Evolutionary conservation across 2,888 invertebrate species (phyloP).

Genomic region (Leucophenga maculata): DNA sequence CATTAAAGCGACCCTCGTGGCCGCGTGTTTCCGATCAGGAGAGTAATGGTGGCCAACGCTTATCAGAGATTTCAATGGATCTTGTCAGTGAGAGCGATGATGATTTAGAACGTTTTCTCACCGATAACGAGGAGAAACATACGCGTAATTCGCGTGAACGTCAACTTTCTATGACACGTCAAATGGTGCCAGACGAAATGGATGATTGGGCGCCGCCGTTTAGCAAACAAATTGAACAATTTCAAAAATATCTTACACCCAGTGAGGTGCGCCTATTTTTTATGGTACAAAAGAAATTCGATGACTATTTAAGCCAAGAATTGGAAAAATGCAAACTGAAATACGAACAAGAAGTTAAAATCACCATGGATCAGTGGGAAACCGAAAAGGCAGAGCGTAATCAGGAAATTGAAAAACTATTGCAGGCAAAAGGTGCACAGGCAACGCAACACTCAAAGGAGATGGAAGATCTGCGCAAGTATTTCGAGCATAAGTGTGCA

Average conservation of each 20-base stretch:
- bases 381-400: constrained; percentile 76
- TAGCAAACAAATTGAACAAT: constrained; percentile 71
- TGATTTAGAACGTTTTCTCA: constrained; percentile 67
- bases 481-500: constrained; percentile 85
- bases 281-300: constrained; percentile 75
- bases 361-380: constrained; percentile 72
- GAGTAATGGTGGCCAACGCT: constrained; percentile 67
- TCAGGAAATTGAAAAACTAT: constrained; percentile 73
- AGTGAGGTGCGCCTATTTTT: constrained; percentile 70
- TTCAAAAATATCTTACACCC: constrained; percentile 67
- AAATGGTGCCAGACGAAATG: constrained; percentile 43
- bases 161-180: constrained; percentile 59
- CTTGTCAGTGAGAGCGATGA: constrained; percentile 71
- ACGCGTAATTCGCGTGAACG: constrained; percentile 67
- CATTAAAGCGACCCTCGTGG: constrained; percentile 63
- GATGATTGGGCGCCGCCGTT: constrained; percentile 57
- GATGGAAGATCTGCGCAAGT: constrained; percentile 84
- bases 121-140: constrained; percentile 67
- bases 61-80: constrained; percentile 72
- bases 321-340: constrained; percentile 73
- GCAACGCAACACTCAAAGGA: constrained; percentile 80
- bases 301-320: constrained; percentile 75
- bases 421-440: constrained; percentile 77
- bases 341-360: constrained; percentile 65
- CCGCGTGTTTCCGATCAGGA: constrained; percentile 63